Conservation (phyloP, 1,140 invertebrate species). For the Drosophila asahinai region DNA sequence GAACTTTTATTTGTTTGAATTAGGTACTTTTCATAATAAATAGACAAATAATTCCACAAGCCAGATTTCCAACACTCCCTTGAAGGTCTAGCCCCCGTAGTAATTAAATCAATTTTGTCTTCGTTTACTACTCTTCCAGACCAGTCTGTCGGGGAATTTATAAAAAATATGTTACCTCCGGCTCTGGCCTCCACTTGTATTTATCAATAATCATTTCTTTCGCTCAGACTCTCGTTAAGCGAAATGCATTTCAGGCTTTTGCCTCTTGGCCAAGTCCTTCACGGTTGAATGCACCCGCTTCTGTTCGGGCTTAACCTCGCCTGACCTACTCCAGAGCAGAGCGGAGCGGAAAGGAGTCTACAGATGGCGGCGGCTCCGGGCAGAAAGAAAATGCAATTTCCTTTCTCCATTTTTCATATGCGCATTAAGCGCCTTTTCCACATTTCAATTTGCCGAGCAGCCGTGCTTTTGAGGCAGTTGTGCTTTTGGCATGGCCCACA, state of each 20-base stretch:
- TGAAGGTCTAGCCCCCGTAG: neutral
- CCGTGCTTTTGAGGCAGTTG: slow-evolving; percentile 27
- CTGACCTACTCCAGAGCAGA: slow-evolving; percentile 50
- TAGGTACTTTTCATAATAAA: no score
- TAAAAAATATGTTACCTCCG: slow-evolving; percentile 19
- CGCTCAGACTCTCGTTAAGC: slow-evolving; percentile 26
- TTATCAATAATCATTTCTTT: slow-evolving; percentile 42
- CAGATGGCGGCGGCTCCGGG: slow-evolving; percentile 40
- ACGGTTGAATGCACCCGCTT: slow-evolving; percentile 77
- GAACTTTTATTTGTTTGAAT: no score
- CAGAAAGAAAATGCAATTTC: slow-evolving; percentile 76
- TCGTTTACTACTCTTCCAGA: neutral
- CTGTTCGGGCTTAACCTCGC: slow-evolving; percentile 61
- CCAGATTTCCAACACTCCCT: neutral
- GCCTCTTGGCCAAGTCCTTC: slow-evolving; percentile 45
- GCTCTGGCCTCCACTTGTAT: slow-evolving; percentile 15
- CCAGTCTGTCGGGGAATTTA: slow-evolving; percentile 1
- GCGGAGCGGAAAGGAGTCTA: slow-evolving; percentile 19
- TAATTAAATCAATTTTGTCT: slow-evolving; percentile 6
- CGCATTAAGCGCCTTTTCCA: slow-evolving; percentile 78
- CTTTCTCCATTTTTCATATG: slow-evolving; percentile 79
- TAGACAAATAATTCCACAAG: no score
- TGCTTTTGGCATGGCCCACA: slow-evolving; percentile 36
- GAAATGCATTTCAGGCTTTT: slow-evolving; percentile 38
- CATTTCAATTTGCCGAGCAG: slow-evolving; percentile 74